These are phyloP conservation scores for Smittia aterrima DNA, from an alignment of 2,888 invertebrate species.

Conservation along the genomic window DNA sequence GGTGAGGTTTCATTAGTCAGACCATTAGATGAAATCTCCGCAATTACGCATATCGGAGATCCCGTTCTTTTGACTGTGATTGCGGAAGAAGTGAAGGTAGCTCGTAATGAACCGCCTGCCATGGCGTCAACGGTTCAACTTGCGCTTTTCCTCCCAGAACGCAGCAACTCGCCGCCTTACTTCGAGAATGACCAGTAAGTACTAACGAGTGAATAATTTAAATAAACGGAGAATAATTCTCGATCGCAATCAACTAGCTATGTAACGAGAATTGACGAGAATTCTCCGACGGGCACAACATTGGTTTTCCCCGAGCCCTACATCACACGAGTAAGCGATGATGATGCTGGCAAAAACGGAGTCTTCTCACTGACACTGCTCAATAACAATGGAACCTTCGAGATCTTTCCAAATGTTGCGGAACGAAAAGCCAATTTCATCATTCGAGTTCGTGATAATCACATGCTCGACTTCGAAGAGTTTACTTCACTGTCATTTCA, in stretches of 20 bases:
- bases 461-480: constrained; percentile 80
- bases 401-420: constrained; percentile 78
- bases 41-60: constrained; percentile 77
- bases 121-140: constrained; percentile 80
- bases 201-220: neutral
- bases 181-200: constrained; percentile 76
- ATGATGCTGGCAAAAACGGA: constrained; percentile 78
- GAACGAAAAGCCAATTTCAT: constrained; percentile 76
- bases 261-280: constrained; percentile 73
- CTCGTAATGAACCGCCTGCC: constrained; percentile 71
- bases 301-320: constrained; percentile 70
- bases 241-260: constrained; percentile 58
- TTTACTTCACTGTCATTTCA: constrained; percentile 72
- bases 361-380: constrained; percentile 74
- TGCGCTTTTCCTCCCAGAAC: constrained; percentile 76
- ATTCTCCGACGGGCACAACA: constrained; percentile 76
- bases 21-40: constrained; percentile 74
- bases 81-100: constrained; percentile 78
- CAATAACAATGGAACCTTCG: constrained; percentile 85
- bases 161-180: constrained; percentile 73
- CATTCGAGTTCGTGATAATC: constrained; percentile 78
- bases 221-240: neutral
- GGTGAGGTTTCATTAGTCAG: constrained; percentile 68
- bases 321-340: constrained; percentile 70
- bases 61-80: constrained; percentile 80